Percentiles rank a stretch among this genome's conserved stretches.
These are phyloP conservation scores for Rhingia campestris DNA, from an alignment of 2,888 invertebrate genomes.

Conservation along the genomic window DNA sequence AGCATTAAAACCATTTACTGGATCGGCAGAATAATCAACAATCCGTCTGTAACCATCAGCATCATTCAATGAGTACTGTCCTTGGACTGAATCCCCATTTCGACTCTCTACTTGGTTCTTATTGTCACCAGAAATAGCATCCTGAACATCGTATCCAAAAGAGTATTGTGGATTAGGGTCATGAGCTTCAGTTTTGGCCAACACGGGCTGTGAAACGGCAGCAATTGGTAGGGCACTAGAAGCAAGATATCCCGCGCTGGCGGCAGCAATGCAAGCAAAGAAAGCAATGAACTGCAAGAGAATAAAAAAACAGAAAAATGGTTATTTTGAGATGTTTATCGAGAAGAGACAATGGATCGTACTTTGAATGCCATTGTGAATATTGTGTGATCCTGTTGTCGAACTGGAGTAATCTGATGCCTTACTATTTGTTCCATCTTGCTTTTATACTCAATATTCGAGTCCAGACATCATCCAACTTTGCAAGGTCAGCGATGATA, in stretches of 20 bases:
- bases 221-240: conserved; percentile 54
- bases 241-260: conserved; percentile 77
- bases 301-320: conserved; percentile 23
- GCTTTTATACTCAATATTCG: conserved; percentile 63
- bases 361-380: conserved; percentile 78
- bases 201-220: conserved; percentile 64
- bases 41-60: conserved; percentile 84
- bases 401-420: conserved; percentile 76
- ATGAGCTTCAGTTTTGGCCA: conserved; percentile 76
- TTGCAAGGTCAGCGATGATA: conserved; percentile 56
- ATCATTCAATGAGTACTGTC: conserved; percentile 84
- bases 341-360: conserved; percentile 28
- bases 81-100: conserved; percentile 84
- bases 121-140: conserved; percentile 83
- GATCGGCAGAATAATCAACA: conserved; percentile 84
- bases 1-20: conserved; percentile 84
- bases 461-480: conserved; percentile 50
- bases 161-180: conserved; percentile 82
- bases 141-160: conserved; percentile 83
- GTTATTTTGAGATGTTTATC: background rate
- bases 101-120: conserved; percentile 84
- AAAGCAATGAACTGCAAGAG: conserved; percentile 75
- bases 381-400: conserved; percentile 66
- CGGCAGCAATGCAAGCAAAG: conserved; percentile 76
- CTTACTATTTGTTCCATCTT: conserved; percentile 9